Conservation (phyloP, 35 echinoderm and acorn worm genomes). For the Nesometra sesokonis region DNA sequence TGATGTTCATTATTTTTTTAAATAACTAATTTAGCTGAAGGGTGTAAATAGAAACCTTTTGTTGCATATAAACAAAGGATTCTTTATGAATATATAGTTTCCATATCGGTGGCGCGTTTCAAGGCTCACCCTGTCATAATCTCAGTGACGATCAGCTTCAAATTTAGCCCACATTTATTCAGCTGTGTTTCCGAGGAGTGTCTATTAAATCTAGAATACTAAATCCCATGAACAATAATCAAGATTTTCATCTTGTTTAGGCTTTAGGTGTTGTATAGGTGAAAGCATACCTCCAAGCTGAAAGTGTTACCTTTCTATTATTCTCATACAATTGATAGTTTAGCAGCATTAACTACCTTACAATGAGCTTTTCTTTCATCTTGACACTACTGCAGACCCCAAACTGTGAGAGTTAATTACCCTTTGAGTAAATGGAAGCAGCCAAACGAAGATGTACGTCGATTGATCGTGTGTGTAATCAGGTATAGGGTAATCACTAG, state of each 20-base stretch:
- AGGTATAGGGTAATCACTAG: no score
- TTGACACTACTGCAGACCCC: background rate
- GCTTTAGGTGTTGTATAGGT: background rate
- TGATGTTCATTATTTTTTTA: no score
- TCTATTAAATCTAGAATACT: background rate
- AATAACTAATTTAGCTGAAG: background rate
- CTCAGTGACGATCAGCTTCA: background rate
- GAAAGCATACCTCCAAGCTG: no score
- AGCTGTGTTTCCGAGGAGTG: background rate
- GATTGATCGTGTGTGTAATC: background rate
- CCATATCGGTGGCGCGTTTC: background rate
- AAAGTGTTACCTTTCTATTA: background rate
- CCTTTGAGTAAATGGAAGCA: background rate
- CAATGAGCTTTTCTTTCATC: background rate
- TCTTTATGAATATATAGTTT: background rate
- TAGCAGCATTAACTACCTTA: background rate
- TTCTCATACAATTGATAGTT: background rate
- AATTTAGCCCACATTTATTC: background rate
- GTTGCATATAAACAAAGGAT: background rate
- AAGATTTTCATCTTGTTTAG: background rate
- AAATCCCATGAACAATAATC: background rate
- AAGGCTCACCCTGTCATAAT: background rate
- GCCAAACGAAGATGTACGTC: background rate
- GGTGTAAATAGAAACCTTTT: background rate
- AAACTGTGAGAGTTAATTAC: background rate